Evolutionary conservation across 2,113 vertebrate genomes (phyloP), one percentile per base, ranked within the genome.

Genomic region (Hirundichthys speculiger): DNA sequence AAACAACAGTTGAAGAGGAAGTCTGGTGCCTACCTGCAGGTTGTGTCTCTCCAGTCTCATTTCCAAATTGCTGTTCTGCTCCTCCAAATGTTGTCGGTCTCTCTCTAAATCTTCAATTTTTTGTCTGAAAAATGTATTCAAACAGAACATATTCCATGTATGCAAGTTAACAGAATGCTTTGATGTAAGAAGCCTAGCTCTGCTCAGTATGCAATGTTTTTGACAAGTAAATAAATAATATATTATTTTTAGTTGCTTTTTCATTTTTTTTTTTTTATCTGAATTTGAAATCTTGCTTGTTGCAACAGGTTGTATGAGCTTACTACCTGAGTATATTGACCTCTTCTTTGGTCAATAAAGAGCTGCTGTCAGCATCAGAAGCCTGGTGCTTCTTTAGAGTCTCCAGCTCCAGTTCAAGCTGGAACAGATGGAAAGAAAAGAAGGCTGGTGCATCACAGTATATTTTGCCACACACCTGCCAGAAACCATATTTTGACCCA

Each of bases 71-170:
- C 82, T 93, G 58, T 98, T 99, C 73, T 94, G 91, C 57, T 95
- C 93, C 76, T 96, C 94, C 71, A 99, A 80, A 10, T 77, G 91
- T 30, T 94, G 90, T 21, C 95, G 93, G 56, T 96, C 96, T 0
- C 82, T 62, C 64, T 98, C 97, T 63, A 99, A 85, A 79, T 98
- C 96, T 86, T 99, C 98, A 14, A 99, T 90, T 90, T 99, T 98
- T 82, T 94, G 52, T 84, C 98, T 99, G 88, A 20, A 83, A 62
- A 65, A 64, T 19, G 58, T 27, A 68, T 2, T 16, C 20, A 46
- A 50, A 68, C 49, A 38, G n/a, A 50, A 15, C 51, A 57, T 55
- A 27, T 53, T 24, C 16, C 45, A 39, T 18, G n/a, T 21, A 2
- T 21, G 54, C 42, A 62, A 30, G 54, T 41, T 38, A 19, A 68